Percentiles rank a stretch among this genome's conserved stretches.
Evolutionary conservation across 2,888 invertebrate species (phyloP).

Genomic region (Pandemis corylana): DNA sequence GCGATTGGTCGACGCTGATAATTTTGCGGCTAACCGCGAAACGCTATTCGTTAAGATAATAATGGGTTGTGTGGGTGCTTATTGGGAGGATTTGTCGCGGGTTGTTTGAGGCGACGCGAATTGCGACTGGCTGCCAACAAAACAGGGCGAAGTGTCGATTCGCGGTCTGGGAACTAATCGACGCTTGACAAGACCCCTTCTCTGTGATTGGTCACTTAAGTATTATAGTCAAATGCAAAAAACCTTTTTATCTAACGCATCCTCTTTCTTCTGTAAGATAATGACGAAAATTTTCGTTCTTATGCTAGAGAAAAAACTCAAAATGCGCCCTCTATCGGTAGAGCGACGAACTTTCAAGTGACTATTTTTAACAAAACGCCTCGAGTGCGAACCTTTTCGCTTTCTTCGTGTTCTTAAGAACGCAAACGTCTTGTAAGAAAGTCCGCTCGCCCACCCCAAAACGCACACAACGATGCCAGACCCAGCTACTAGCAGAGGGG

Average conservation of each 20-base stretch:
- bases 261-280: conserved; percentile 9
- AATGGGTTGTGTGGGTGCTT: conserved; percentile 66
- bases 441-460: conserved; percentile 65
- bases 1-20: conserved; percentile 75
- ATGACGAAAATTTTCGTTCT: not conserved
- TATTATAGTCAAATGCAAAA: not conserved
- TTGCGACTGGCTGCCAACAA: conserved; percentile 35
- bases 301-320: conserved; percentile 47
- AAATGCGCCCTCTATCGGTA: conserved; percentile 72
- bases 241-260: not conserved
- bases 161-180: conserved; percentile 37
- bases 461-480: conserved; percentile 50
- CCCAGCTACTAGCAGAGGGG: conserved; percentile 51
- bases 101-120: conserved; percentile 56
- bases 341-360: conserved; percentile 60
- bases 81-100: conserved; percentile 73
- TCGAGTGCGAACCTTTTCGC: conserved; percentile 80
- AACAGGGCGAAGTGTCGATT: conserved; percentile 34
- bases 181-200: conserved; percentile 22
- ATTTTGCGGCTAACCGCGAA: conserved; percentile 83
- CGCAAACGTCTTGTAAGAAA: conserved; percentile 76
- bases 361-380: conserved; percentile 78
- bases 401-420: conserved; percentile 84
- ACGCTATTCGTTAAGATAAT: conserved; percentile 82
- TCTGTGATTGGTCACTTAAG: conserved; percentile 22